Base-by-base conservation (phyloP, 2,113 vertebrate species). In the Gambusia holbrooki region DNA sequence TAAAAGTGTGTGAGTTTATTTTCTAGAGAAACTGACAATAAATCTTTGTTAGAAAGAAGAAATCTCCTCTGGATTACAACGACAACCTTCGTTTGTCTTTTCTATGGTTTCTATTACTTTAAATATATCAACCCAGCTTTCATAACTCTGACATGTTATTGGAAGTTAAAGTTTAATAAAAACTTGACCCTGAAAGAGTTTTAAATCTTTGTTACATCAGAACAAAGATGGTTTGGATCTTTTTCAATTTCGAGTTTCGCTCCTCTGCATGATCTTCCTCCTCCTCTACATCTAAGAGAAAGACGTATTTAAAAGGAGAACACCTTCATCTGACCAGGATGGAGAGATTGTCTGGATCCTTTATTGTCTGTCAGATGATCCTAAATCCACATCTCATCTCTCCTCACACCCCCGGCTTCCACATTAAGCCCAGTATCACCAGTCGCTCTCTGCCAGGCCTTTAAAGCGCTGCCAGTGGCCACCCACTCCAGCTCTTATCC, bases 361-460 rank as follows among this genome's bases (percentile, higher is more conserved):
- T 67, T 77, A 66, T 85, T 54, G 82, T 85, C 74, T 54, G 82
- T 84, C 74, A 88, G 87, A 84, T 92, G 88, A 90, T 83, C 84
- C 87, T 91, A 85, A 90, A 88, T 91, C 88, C 90, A 88, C 84
- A 79, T 84, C 85, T 33, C 85, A 89, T 87, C 92, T 88, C 79
- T 84, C 65, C 85, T 83, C 84, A 84, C 84, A 70, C 87, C 84
- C 83, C 83, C 88, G 33, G 32, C 30, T 68, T 84, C 82, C 87
- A 77, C 87, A 87, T 80, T 74, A 90, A 85, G 88, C 89, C 81
- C 66, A 76, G 79, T 71, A 89, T 88, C 80, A 6, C 71, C 74
- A 30, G 85, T 84, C 81, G 65, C 74, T 85, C 79, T 75, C 65
- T 11, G 76, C 69, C 22, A 48, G 37, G 58, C 76, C 92, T 89